Evolutionary conservation across 2,113 vertebrate species (phyloP), one percentile per base, ranked within the genome.

Genomic region (Eleginops maclovinus): DNA sequence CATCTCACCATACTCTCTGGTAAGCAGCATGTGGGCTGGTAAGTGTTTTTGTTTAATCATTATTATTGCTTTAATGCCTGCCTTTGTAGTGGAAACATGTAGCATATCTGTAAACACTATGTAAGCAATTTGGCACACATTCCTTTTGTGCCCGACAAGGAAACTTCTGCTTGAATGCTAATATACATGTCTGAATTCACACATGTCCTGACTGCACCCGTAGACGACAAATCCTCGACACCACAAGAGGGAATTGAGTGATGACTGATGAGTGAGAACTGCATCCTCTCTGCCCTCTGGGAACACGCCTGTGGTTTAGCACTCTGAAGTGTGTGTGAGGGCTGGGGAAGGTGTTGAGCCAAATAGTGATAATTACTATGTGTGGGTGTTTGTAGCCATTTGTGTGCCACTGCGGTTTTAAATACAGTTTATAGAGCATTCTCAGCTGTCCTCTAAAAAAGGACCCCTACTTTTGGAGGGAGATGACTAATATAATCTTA

Each of bases 301-400:
- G 74, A 47, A 61, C 36, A 59, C 15, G 56, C 65, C 58, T 77
- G 78, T 22, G 83, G 55, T 76, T 82, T 64, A 75, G 31, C 85
- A 79, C 86, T 82, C 67, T 53, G 72, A 68, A 73, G 72, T 21
- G 12, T 87, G 77, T 83, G 86, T 74, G 85, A 81, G 75, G 77
- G 64, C 76, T 67, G 44, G 49, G 36, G 49, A 76, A 84, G 89
- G 86, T 89, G 86, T 63, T 21, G 83, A 90, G 64, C 66, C 84
- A 83, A 90, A 89, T 85, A 76, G 80, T 40, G 64, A 85, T 91
- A 87, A 93, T 93, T 88, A 87, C 79, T 31, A 17, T 46, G 60
- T 70, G 75, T 78, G 77, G 76, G 75, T 44, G 77, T 69, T 50
- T 72, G 77, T 26, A 75, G 72, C 26, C 58, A 58, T 90, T 85